Evolutionary conservation across 2,113 vertebrate genomes (phyloP).

Genomic region (Falco punctatus): DNA sequence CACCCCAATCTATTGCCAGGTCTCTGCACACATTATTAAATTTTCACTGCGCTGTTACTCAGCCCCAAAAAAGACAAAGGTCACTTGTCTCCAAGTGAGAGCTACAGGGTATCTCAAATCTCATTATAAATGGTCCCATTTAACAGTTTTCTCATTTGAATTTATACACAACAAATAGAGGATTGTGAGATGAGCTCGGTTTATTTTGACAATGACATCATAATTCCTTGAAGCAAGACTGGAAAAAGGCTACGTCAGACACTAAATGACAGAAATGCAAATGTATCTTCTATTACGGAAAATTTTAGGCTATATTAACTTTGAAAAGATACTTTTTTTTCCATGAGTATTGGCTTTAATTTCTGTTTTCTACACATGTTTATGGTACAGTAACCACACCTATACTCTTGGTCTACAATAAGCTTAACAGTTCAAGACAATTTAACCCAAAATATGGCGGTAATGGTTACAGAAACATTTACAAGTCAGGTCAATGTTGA

Average conservation of each 20-base stretch:
- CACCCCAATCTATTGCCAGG: background rate
- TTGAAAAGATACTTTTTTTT: background rate
- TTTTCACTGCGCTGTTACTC: background rate
- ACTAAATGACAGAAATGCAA: background rate
- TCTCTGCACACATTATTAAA: constrained; percentile 35
- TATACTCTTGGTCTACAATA: background rate
- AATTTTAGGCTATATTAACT: background rate
- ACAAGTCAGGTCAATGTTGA: constrained; percentile 43
- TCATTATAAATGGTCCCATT: constrained; percentile 56
- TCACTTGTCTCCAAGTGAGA: constrained; percentile 48
- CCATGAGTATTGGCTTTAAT: background rate
- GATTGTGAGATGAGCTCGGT: background rate
- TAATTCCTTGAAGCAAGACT: background rate
- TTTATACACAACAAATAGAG: constrained; percentile 49
- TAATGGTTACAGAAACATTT: background rate
- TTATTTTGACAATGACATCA: background rate
- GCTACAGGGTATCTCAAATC: constrained; percentile 46
- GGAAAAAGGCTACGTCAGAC: background rate
- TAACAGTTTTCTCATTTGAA: constrained; percentile 53
- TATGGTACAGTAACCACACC: background rate
- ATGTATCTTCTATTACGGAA: background rate
- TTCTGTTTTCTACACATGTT: background rate
- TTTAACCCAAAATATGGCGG: background rate
- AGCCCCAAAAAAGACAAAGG: constrained; percentile 39
- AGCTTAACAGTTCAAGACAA: background rate